These are phyloP conservation scores for Acrobasis suavella DNA, from an alignment of 2,888 invertebrate species.

Conservation along the genomic window DNA sequence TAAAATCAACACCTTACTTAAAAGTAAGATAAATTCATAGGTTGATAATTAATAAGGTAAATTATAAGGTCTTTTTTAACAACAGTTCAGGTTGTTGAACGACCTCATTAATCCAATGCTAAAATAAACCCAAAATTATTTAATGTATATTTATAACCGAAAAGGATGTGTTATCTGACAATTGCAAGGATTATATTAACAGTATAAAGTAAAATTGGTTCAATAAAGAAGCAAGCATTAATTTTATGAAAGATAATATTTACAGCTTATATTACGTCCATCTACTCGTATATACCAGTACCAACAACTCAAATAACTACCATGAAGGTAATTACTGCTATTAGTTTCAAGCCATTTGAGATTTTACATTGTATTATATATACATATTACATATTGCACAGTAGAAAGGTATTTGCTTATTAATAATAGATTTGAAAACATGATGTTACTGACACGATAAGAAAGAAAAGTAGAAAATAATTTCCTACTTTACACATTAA, in stretches of 20 bases:
- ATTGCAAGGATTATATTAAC: background rate
- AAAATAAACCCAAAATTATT: too few species aligned
- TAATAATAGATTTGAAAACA: too few species aligned
- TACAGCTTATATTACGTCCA: constrained; percentile 4
- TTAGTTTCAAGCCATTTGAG: constrained; percentile 6
- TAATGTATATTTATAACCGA: too few species aligned
- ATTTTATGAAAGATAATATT: background rate
- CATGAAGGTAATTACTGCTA: constrained; percentile 13
- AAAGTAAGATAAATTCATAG: too few species aligned
- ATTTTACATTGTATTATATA: constrained; percentile 15
- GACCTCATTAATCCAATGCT: too few species aligned
- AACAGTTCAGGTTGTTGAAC: too few species aligned
- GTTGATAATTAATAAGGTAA: too few species aligned
- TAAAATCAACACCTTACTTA: too few species aligned
- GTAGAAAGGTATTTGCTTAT: too few species aligned
- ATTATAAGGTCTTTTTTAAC: too few species aligned
- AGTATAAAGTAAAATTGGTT: background rate
- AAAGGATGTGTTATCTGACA: background rate
- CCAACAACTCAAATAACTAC: constrained; percentile 11
- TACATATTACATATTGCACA: too few species aligned
- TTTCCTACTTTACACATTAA: background rate
- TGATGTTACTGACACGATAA: too few species aligned
- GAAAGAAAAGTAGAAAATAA: background rate
- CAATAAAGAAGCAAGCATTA: background rate
- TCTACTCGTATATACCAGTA: background rate